phyloP scores from a whole-genome alignment of 2,888 invertebrate species.

The Osmoderma eremita region DNA sequence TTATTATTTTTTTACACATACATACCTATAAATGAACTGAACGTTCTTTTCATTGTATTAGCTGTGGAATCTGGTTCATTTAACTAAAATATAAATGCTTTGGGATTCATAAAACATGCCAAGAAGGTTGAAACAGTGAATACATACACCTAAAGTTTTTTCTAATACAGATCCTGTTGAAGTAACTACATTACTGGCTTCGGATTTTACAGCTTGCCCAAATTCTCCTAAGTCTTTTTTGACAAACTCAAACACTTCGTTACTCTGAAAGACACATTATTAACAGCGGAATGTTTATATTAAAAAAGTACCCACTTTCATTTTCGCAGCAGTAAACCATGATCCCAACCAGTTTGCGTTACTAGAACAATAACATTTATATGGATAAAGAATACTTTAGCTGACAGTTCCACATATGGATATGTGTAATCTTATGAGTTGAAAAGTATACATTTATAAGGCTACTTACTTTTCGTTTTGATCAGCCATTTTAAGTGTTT shows the following conservation, averaged over 20 bases:
- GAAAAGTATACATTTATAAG: no score
- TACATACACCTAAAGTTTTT: constrained; percentile 73
- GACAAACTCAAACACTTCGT: constrained; percentile 79
- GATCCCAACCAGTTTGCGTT: constrained; percentile 61
- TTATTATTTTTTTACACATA: constrained; percentile 40
- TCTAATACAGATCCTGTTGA: constrained; percentile 75
- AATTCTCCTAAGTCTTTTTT: constrained; percentile 81
- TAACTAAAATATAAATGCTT: constrained; percentile 65
- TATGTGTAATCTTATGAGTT: no score
- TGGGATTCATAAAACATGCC: constrained; percentile 10
- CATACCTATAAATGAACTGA: constrained; percentile 75
- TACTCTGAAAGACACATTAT: constrained; percentile 67
- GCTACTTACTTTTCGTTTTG: constrained; percentile 48
- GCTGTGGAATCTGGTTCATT: constrained; percentile 79
- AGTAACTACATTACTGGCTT: constrained; percentile 74
- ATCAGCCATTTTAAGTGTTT: constrained; percentile 49
- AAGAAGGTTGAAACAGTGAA: no score
- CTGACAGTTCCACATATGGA: constrained; percentile 26
- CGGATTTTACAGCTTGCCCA: constrained; percentile 75
- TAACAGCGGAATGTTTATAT: constrained; percentile 18
- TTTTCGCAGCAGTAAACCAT: constrained; percentile 63
- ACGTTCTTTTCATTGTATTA: constrained; percentile 76
- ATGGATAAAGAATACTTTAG: constrained; percentile 16
- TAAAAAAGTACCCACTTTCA: constrained; percentile 56
- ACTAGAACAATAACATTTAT: constrained; percentile 46